Conservation (phyloP, 2,113 vertebrate species). For the Poecile atricapillus region DNA sequence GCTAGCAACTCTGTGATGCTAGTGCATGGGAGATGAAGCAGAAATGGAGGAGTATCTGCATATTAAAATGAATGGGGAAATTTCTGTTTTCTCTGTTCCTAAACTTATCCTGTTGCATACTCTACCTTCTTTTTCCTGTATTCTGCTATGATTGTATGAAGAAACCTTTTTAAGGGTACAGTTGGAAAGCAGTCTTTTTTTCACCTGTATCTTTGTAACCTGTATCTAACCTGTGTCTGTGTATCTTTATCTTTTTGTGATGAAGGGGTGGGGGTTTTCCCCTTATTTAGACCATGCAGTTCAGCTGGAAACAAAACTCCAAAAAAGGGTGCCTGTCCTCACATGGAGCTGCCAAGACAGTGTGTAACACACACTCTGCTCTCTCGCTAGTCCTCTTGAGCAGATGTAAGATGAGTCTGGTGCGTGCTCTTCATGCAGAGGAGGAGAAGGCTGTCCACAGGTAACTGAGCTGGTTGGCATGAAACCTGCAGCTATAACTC, state of each 20-base stretch:
- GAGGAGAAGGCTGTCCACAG: background rate
- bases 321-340: background rate
- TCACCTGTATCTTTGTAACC: background rate
- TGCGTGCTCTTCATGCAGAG: background rate
- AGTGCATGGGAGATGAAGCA: background rate
- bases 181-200: background rate
- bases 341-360: background rate
- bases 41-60: background rate
- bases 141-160: background rate
- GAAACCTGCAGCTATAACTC: background rate
- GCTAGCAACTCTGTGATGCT: background rate
- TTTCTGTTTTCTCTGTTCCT: background rate
- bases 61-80: background rate
- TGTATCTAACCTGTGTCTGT: background rate
- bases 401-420: background rate
- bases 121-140: background rate
- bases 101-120: background rate
- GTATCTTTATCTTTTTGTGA: background rate
- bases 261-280: background rate
- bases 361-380: background rate
- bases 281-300: background rate
- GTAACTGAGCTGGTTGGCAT: background rate
- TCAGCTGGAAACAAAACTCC: background rate
- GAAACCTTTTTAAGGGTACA: background rate
- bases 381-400: background rate